Evolutionary conservation across 2,888 invertebrate genomes (phyloP).

Genomic region (Agrochola litura): DNA sequence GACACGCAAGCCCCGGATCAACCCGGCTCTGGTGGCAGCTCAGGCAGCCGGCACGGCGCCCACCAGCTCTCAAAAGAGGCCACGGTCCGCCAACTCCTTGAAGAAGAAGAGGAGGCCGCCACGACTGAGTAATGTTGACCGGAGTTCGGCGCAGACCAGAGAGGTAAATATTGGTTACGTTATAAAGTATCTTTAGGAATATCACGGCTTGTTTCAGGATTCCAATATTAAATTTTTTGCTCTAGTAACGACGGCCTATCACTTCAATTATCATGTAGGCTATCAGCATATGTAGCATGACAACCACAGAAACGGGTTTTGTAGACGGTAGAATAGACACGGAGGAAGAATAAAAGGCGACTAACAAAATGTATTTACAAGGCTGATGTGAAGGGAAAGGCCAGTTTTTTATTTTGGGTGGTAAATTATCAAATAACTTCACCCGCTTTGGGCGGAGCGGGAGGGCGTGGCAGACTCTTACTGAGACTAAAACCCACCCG

Average conservation of each 20-base stretch:
- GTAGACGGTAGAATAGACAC: too few species aligned
- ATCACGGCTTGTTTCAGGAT: neutral
- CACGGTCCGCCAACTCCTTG: conserved; percentile 90
- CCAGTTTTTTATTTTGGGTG: too few species aligned
- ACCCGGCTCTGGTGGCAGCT: conserved; percentile 98
- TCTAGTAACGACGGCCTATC: neutral
- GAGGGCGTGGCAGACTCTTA: too few species aligned
- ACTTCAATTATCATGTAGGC: neutral
- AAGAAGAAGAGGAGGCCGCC: conserved; percentile 93
- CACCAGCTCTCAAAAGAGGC: conserved; percentile 86
- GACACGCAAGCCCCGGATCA: conserved; percentile 97
- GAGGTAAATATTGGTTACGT: conserved; percentile 90
- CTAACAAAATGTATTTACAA: too few species aligned
- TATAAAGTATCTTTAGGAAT: neutral
- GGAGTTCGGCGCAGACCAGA: conserved; percentile 97
- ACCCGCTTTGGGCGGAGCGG: too few species aligned
- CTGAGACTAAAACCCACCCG: too few species aligned
- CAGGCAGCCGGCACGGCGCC: conserved; percentile 94
- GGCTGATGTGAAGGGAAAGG: too few species aligned
- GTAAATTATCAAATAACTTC: too few species aligned
- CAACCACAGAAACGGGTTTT: too few species aligned
- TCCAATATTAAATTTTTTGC: neutral
- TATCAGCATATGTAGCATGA: neutral
- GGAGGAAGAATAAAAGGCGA: too few species aligned
- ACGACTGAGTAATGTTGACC: conserved; percentile 97